These are phyloP conservation scores for Saxicola maurus DNA, from an alignment of 2,797 vertebrate genomes.

Conservation along the genomic window DNA sequence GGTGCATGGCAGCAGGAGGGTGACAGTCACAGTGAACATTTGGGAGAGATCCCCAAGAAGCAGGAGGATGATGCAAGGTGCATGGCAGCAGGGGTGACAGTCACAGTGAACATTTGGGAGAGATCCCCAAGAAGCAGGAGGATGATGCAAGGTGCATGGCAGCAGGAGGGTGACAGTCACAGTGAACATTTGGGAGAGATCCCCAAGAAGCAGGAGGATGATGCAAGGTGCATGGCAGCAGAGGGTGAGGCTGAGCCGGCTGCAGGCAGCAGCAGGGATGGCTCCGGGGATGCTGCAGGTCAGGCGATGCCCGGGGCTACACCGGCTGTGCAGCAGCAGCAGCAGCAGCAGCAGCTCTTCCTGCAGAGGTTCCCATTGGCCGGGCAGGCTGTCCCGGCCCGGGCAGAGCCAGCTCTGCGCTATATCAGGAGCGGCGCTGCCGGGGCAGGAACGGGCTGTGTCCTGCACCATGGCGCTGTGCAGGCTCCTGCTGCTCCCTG, in stretches of 20 bases:
- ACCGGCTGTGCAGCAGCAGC: background rate
- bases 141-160: no score
- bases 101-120: no score
- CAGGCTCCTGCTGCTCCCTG: background rate
- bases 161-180: background rate
- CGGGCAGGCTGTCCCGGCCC: background rate
- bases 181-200: background rate
- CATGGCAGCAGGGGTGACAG: no score
- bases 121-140: no score
- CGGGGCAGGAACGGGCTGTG: background rate
- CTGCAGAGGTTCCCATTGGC: conserved; percentile 31
- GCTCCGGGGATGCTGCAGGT: background rate
- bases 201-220: no score
- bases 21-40: no score
- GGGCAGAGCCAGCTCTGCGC: background rate
- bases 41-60: no score
- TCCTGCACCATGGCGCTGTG: background rate
- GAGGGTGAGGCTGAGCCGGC: background rate
- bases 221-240: background rate
- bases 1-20: no score
- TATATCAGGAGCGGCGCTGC: conserved; percentile 17
- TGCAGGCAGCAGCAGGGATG: background rate
- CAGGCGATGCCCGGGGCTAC: conserved; percentile 20
- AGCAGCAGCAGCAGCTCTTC: background rate
- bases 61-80: no score